phyloP scores from a whole-genome alignment of 2,113 vertebrate species.

The Gymnogyps californianus region DNA sequence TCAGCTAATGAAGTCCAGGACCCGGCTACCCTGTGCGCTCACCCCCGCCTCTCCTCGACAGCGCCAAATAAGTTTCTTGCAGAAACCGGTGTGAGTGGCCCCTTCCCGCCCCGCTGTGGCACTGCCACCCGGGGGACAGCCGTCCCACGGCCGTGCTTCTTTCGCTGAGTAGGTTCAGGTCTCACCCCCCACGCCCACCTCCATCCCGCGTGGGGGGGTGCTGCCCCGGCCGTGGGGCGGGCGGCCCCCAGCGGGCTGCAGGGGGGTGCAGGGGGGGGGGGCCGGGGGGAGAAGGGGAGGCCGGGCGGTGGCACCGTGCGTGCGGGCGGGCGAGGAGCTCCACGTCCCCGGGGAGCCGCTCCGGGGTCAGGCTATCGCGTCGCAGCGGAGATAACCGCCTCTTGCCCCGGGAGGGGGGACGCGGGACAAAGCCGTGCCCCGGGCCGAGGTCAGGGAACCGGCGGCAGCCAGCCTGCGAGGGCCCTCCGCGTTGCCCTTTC shows the following conservation, averaged over 20 bases:
- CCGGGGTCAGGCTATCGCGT: not conserved
- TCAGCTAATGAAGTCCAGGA: not conserved
- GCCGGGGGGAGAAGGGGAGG: not conserved
- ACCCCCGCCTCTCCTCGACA: accelerated
- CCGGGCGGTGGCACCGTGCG: not conserved
- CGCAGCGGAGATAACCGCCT: not conserved
- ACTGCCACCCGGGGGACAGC: not conserved
- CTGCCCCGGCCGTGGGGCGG: not conserved
- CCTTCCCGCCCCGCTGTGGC: not conserved
- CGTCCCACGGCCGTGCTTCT: too few species aligned
- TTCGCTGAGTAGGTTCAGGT: not conserved
- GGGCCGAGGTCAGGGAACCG: not conserved
- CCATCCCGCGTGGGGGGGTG: not conserved
- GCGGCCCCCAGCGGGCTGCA: not conserved
- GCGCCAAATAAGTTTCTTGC: accelerated
- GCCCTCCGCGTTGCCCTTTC: not conserved
- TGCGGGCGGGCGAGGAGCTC: not conserved
- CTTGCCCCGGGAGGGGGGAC: not conserved
- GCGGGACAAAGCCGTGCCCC: not conserved
- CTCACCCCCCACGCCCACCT: not conserved
- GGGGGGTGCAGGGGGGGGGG: too few species aligned
- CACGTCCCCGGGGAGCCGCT: not conserved
- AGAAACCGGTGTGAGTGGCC: not conserved
- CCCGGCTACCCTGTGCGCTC: accelerated
- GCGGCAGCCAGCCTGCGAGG: not conserved